These are phyloP conservation scores for Cromileptes altivelis DNA, from an alignment of 2,113 vertebrate species.

Conservation along the genomic window DNA sequence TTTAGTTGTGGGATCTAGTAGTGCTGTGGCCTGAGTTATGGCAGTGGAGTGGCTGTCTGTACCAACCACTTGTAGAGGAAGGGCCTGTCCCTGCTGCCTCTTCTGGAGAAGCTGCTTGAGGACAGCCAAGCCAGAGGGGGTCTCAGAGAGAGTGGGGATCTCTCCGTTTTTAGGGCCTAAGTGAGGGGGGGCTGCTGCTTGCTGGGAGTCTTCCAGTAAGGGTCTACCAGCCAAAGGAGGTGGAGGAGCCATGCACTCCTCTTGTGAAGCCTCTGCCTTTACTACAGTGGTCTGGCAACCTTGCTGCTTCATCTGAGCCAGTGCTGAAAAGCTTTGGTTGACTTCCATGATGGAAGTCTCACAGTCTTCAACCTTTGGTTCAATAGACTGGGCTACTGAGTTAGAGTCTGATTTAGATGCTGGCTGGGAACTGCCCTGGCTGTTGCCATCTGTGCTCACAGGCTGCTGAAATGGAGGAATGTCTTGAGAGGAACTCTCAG, in stretches of 20 bases:
- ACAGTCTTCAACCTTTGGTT: constrained; percentile 78
- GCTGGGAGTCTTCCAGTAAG: neutral
- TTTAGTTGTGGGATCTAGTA: constrained; percentile 75
- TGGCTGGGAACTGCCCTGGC: constrained; percentile 55
- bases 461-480: constrained; percentile 83
- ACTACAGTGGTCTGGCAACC: constrained; percentile 68
- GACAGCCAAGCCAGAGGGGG: constrained; percentile 92
- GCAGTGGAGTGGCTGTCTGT: constrained; percentile 66
- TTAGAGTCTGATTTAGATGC: constrained; percentile 2
- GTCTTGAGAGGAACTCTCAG: constrained; percentile 79
- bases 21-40: constrained; percentile 77
- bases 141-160: constrained; percentile 83
- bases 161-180: constrained; percentile 80
- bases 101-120: constrained; percentile 95
- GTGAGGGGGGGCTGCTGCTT: constrained; percentile 24
- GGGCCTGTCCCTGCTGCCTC: constrained; percentile 84
- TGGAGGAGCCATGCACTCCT: neutral
- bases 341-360: constrained; percentile 77
- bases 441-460: constrained; percentile 17
- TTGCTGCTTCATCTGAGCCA: constrained; percentile 57
- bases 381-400: constrained; percentile 33
- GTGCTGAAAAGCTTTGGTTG: constrained; percentile 55
- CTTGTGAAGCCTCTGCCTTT: constrained; percentile 66
- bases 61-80: constrained; percentile 76
- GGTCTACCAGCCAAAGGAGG: neutral